These are phyloP conservation scores for human DNA, from an alignment of 2,113 vertebrate genomes.

Conservation along the genomic window GRCh38 chr9:107490001-107490500, in stretches of 20 bases:
- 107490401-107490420: background rate
- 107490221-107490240: background rate
- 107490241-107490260: slow-evolving; percentile 68
- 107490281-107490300: background rate
- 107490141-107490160: background rate
- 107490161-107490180: background rate
- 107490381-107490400: background rate
- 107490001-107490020: slow-evolving; percentile 80
- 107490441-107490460: background rate
- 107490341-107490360: background rate
- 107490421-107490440: background rate
- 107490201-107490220: background rate
- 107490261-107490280: slow-evolving; percentile 31
- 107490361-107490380: background rate
- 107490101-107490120: background rate
- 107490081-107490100: background rate
- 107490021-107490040: background rate
- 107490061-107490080: background rate
- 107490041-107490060: background rate
- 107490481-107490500: background rate
- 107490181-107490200: background rate
- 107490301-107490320: slow-evolving; percentile 17
- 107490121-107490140: background rate
- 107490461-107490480: background rate
- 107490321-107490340: background rate